Percentiles rank a stretch among this genome's conserved stretches.
Evolutionary conservation across 2,797 vertebrate species (phyloP).

Genomic region (Onychomys torridus): DNA sequence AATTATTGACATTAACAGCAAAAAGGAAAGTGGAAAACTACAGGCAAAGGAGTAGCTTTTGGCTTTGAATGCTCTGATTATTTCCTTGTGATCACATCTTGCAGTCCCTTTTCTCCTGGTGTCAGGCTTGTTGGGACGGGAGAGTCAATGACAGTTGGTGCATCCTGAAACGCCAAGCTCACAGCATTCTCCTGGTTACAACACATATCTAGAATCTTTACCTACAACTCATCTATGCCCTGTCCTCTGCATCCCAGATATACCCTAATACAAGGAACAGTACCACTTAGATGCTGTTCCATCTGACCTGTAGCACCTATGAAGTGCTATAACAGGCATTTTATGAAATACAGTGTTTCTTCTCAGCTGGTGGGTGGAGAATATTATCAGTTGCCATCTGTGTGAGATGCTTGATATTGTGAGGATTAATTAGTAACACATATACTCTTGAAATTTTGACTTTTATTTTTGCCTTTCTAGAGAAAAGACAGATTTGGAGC

Average conservation of each 20-base stretch:
- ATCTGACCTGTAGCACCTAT: neutral
- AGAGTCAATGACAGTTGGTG: neutral
- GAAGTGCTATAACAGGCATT: neutral
- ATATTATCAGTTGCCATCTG: neutral
- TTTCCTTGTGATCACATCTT: slow-evolving; percentile 25
- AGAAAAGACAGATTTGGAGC: neutral
- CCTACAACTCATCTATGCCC: neutral
- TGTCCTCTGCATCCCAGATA: neutral
- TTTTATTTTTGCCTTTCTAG: neutral
- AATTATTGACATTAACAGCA: slow-evolving; percentile 47
- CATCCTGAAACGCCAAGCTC: slow-evolving; percentile 45
- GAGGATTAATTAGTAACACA: neutral
- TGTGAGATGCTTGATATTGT: neutral
- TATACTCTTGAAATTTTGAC: neutral
- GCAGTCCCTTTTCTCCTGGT: slow-evolving; percentile 27
- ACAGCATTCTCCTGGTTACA: neutral
- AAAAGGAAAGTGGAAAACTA: slow-evolving; percentile 60
- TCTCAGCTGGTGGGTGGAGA: neutral
- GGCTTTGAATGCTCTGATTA: neutral
- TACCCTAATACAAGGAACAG: neutral
- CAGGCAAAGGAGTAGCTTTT: slow-evolving; percentile 24
- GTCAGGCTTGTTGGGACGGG: neutral
- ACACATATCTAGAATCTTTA: neutral
- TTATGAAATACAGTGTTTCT: neutral
- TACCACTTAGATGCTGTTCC: neutral